phyloP scores from a whole-genome alignment of 2,113 vertebrate species.

The Falcunculus frontatus region DNA sequence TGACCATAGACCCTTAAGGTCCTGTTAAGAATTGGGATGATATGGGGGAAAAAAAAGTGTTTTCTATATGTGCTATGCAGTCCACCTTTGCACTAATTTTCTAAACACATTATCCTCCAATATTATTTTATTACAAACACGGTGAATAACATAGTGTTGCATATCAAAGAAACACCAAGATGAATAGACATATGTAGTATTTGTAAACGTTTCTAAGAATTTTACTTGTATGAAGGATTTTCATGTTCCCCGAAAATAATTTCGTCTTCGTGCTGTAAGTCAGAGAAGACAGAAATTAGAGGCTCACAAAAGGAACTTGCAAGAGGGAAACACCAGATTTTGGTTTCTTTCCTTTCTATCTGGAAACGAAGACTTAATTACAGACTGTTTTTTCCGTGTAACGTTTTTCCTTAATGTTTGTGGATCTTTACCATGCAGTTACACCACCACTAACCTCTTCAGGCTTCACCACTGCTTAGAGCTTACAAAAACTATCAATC shows the following conservation, averaged over 20 bases:
- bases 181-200: background rate
- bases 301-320: background rate
- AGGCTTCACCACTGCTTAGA: background rate
- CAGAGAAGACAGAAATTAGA: background rate
- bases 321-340: background rate
- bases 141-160: background rate
- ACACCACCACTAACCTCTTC: background rate
- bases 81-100: background rate
- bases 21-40: background rate
- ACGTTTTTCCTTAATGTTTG: background rate
- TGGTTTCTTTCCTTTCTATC: background rate
- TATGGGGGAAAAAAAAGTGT: background rate
- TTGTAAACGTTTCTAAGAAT: background rate
- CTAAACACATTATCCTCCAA: background rate
- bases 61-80: background rate
- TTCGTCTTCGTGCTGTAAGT: background rate
- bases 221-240: background rate
- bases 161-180: background rate
- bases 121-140: background rate
- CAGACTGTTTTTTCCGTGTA: background rate
- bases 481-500: background rate
- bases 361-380: background rate
- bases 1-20: background rate
- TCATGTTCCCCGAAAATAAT: background rate
- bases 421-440: background rate